A percentile compares a stretch with the other conserved stretches of the same genome.
Conservation (phyloP, 2,888 invertebrate genomes). For the Trissolcus japonicus region DNA sequence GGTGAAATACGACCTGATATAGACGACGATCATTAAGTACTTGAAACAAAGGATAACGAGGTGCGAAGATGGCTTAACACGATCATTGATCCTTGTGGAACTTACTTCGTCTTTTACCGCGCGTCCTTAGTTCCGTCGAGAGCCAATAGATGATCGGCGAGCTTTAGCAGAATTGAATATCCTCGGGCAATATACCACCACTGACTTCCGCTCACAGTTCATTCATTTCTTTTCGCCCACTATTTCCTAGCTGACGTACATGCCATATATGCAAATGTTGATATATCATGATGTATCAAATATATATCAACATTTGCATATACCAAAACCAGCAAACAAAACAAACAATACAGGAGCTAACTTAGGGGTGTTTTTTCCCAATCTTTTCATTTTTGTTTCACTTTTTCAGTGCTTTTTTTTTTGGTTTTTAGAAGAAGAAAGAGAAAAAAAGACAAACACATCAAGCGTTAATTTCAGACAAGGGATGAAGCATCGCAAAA, state of each 20-base stretch:
- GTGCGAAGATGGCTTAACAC: slow-evolving; percentile 72
- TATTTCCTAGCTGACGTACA: not conserved
- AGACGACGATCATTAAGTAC: slow-evolving; percentile 33
- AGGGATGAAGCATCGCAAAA: slow-evolving; percentile 40
- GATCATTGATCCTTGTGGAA: slow-evolving; percentile 70
- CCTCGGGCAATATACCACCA: slow-evolving; percentile 67
- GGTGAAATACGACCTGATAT: slow-evolving; percentile 39
- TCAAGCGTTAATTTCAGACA: slow-evolving; percentile 44
- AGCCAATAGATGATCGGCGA: slow-evolving; percentile 71
- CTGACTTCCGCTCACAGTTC: slow-evolving; percentile 29
- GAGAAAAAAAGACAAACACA: not conserved
- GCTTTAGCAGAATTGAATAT: slow-evolving; percentile 71
- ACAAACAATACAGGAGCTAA: no score
- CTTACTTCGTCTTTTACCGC: slow-evolving; percentile 61
- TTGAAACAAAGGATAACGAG: slow-evolving; percentile 71
- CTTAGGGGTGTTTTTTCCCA: not conserved
- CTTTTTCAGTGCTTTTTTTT: not conserved
- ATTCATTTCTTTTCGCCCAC: slow-evolving; percentile 25
- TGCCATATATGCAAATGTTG: no score
- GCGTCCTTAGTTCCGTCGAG: slow-evolving; percentile 61
- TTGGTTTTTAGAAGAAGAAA: not conserved
- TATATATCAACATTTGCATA: slow-evolving; percentile 20
- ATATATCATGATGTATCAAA: no score
- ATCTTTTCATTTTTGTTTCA: not conserved
- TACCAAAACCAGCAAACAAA: slow-evolving; percentile 1